Evolutionary conservation across 2,888 invertebrate species (phyloP), one percentile per base, ranked within the genome.

Genomic region (Macrophya alboannulata): DNA sequence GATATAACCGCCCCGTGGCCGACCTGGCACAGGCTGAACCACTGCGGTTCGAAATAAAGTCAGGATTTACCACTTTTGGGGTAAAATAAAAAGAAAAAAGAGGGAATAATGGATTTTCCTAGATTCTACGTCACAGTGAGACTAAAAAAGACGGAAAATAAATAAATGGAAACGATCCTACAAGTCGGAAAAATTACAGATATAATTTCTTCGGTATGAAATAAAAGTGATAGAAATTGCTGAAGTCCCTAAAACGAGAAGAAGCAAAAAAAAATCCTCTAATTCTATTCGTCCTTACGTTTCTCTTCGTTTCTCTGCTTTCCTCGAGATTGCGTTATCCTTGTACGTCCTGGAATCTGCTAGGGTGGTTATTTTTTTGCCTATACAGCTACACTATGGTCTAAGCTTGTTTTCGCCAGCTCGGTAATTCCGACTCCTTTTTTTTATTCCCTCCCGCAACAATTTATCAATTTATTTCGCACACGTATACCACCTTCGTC

Each of bases 1-100:
- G 8, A 15, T 71, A 40, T 76, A n/a, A 17, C 17, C 51, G 55
- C 31, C 12, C 31, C 12, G 62, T 62, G 81, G 25, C 81, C 51
- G 62, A 81, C 62, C 81, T 43, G 59, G 40, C 81, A 81, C 81
- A 9, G 81, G 21, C 62, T 21, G 43, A 43, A 81, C 62, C 62
- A 81, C 81, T 81, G 81, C 81, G 81, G 59, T 9, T 43, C 17
- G 62, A 62, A 31, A 43, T 51, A 25, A 43, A 51, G n/a, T 37
- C 17, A 17, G 21, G 43, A 45, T 45, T 45, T 12, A 21, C 17
- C 43, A 25, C 43, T 15, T 21, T 43, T 12, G 62, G n/a, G 17
- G 8, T 3, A 9, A 21, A 15, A 62, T 4, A n/a, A 62, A n/a
- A 62, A 8, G n/a, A 15, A 62, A 15, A 40, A 12, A 21, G 25